phyloP scores from a whole-genome alignment of 2,797 vertebrate genomes.

The Falco columbarius region DNA sequence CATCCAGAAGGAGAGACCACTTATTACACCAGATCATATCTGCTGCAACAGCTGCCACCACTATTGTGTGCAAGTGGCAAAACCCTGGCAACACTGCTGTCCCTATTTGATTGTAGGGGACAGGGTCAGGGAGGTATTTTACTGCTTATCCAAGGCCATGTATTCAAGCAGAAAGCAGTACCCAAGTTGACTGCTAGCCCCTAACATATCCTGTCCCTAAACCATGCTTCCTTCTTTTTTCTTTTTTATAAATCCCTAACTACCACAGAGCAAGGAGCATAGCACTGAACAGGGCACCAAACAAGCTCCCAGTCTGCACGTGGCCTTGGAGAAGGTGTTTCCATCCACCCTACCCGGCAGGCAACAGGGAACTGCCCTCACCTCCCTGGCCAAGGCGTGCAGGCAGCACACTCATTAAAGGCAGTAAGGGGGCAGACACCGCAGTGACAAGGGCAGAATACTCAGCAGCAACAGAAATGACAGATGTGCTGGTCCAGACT shows the following conservation, averaged over 20 bases:
- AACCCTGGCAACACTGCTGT: background rate
- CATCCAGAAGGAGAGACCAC: background rate
- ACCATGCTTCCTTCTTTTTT: background rate
- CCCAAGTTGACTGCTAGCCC: background rate
- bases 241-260: background rate
- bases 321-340: background rate
- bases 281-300: background rate
- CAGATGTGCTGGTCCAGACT: background rate
- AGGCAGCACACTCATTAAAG: background rate
- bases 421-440: background rate
- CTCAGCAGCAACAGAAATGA: background rate
- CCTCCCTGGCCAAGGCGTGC: accelerated
- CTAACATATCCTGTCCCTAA: background rate
- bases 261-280: background rate
- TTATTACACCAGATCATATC: background rate
- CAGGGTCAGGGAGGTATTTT: background rate
- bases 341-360: background rate
- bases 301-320: accelerated
- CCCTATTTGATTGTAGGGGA: background rate
- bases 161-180: background rate
- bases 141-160: background rate
- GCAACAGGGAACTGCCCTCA: background rate
- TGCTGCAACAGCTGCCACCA: background rate
- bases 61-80: background rate
- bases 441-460: background rate